A percentile compares a stretch with the other conserved stretches of the same genome.
phyloP scores from a whole-genome alignment of 2,113 vertebrate species.

The Setophaga coronata region DNA sequence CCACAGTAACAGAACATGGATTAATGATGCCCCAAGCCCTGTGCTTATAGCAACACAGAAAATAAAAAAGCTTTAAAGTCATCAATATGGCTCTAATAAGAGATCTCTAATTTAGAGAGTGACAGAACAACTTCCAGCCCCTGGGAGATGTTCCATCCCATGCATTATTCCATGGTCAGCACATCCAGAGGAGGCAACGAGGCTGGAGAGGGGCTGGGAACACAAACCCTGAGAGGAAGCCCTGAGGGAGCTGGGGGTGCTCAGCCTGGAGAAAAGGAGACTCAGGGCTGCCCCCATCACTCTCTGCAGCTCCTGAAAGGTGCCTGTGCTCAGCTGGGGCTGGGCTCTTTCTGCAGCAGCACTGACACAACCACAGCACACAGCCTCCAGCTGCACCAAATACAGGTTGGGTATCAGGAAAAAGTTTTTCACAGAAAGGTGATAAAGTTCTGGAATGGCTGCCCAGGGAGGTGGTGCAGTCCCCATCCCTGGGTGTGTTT shows the following conservation, averaged over 20 bases:
- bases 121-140: neutral
- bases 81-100: no score
- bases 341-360: neutral
- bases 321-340: neutral
- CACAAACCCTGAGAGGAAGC: neutral
- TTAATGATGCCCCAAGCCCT: no score
- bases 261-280: neutral
- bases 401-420: accelerated
- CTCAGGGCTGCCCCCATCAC: neutral
- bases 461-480: neutral
- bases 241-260: neutral
- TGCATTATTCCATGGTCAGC: accelerated
- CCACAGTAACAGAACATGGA: no score
- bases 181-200: neutral
- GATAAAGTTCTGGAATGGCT: neutral
- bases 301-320: neutral
- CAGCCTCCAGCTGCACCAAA: neutral
- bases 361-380: neutral
- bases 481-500: neutral
- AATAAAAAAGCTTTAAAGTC: no score
- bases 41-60: no score
- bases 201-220: neutral
- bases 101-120: neutral
- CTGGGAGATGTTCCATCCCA: accelerated
- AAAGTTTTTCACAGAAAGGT: neutral